Base-by-base conservation (phyloP, 2,113 vertebrate species). In the Semicossyphus pulcher region DNA sequence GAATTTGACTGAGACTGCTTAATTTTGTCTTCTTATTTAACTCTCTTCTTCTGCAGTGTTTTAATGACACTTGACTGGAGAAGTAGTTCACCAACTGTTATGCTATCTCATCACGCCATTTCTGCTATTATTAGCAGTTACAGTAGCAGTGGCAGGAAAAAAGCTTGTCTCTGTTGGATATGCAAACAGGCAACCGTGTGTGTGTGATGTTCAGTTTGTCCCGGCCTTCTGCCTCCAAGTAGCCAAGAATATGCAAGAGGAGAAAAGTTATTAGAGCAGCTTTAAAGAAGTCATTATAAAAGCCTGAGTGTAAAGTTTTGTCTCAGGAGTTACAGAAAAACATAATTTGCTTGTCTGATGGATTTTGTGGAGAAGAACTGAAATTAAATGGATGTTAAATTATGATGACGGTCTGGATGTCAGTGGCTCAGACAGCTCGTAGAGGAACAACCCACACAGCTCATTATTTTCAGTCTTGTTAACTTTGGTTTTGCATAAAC, bases 401-500 rank as follows among this genome's bases (percentile, higher is more conserved):
- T 48, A 48, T 14, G 37, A 59, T 12, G 57, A 59, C 4, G 39
- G 20, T 45, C 39, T 44, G 28, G 25, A 60, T 60, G n/a, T 45
- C 16, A 29, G 23, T 39, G 16, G 31, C 21, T 28, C 25, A 41
- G 36, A 42, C 28, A 16, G 20, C 10, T 57, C 3, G 5, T 21
- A 14, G 20, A 32, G 2, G 3, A 20, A 8, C 21, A 23, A 12
- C 29, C 48, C 1, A 39, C 42, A 12, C 53, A 28, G 51, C 58
- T 76, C 72, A 60, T 62, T 63, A 41, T 41, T 57, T 62, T 49
- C 49, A 39, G 58, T 31, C 26, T 51, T 1, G 34, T 21, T 54
- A 8, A 25, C 20, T 0, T 9, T 1, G 41, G 10, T 39, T 23
- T 29, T 61, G 31, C 36, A 52, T 18, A 45, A 12, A 18, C 21